Percentiles rank a stretch among this genome's conserved stretches.
These are phyloP conservation scores for Sigmodon hispidus DNA, from an alignment of 2,113 vertebrate genomes.

Conservation along the genomic window DNA sequence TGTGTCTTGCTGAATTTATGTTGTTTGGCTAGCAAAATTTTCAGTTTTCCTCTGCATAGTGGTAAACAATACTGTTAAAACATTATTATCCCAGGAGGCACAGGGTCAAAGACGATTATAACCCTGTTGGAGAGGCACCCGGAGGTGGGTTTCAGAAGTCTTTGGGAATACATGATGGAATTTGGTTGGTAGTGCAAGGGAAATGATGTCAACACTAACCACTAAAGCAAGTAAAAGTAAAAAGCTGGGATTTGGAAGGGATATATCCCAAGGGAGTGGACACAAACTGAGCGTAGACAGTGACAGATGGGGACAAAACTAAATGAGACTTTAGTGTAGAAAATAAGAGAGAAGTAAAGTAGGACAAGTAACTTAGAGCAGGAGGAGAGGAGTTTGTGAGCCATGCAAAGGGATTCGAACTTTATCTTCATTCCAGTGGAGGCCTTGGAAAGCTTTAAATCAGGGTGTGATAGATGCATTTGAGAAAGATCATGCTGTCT, in stretches of 20 bases:
- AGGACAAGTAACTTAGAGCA: neutral
- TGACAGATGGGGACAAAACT: neutral
- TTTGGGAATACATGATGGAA: neutral
- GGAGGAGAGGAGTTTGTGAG: neutral
- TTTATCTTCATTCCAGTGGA: neutral
- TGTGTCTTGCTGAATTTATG: neutral
- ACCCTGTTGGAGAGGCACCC: neutral
- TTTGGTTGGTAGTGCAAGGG: neutral
- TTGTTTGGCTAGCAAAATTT: neutral
- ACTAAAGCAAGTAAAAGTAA: slow-evolving; percentile 22
- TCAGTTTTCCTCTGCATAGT: neutral
- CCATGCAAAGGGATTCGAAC: slow-evolving; percentile 19
- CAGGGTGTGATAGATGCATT: neutral
- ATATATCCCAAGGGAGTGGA: slow-evolving; percentile 3
- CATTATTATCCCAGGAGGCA: neutral
- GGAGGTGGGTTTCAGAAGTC: neutral
- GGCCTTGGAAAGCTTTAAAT: neutral
- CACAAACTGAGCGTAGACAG: neutral
- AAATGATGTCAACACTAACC: neutral
- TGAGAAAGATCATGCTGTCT: slow-evolving; percentile 38
- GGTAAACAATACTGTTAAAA: neutral
- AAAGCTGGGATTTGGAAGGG: neutral
- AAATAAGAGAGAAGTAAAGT: neutral
- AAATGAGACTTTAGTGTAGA: neutral
- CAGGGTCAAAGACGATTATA: neutral